Evolutionary conservation across 2,888 invertebrate species (phyloP), one percentile per base, ranked within the genome.

Genomic region (Acleris sparsana): DNA sequence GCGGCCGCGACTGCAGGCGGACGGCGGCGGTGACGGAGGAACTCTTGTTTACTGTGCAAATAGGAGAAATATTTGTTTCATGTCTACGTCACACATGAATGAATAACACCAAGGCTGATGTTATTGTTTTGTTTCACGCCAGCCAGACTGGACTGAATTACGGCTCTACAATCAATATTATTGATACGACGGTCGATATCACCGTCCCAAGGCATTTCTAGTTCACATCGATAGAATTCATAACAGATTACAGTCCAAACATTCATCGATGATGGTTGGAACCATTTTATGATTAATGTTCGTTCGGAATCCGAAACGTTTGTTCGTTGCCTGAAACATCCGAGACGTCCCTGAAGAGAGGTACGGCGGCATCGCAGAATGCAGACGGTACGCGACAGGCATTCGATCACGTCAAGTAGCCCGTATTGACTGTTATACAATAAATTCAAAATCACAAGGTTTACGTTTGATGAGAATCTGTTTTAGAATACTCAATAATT

Each of bases 51-150:
- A 84, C 81, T 78, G 83, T 81, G 84, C 80, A 88, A 89, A 89
- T 86, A 87, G 83, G 76, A 86, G 87, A 88, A 90, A 88, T 88
- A 85, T 84, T 83, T 79, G 83, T 82, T 87, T 84, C 82, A 85
- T 81, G 82, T 76, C 85, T 80, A 86, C 88, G 89, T 89, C 87
- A 87, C 82, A 85, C 84, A 79, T 84, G 82, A 89, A 85, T 83
- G 86, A 83, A 80, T 82, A 84, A 78, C 82, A 80, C 77, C 88
- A 90, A 89, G 90, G 88, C 79, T 85, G 81, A 72, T 79, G 80
- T 81, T 83, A 83, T 83, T 86, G 86, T 87, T 85, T 82, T 79
- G 78, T 71, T 79, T 78, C 66, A 72, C 69, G 76, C 72, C 71
- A 59, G 71, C 64, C 69, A 77, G 77, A 79, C 80, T 80, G 80